Evolutionary conservation across 37 sponge, comb jelly and placozoan genomes (phyloP), one percentile per base, ranked within the genome.

Genomic region (Spongilla lacustris): DNA sequence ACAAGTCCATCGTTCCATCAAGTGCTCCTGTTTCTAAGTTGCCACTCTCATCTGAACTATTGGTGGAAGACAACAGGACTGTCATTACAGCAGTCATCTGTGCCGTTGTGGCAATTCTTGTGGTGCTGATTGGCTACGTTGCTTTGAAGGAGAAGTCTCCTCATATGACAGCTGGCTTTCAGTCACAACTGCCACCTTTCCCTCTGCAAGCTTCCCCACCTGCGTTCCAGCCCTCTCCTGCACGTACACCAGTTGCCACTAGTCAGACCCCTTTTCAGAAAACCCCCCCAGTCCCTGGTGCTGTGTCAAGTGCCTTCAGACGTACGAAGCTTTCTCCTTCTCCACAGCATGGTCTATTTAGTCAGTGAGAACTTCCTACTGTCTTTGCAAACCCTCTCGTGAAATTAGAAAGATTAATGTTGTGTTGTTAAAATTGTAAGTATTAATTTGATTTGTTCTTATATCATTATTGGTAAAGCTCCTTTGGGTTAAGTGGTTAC

Each of bases 291-390:
- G 27, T 82, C 9, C 74, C 41, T 4, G 70, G 83, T n/a, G n/a
- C n/a, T n/a, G n/a, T n/a, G 30, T 29, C 69, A 78, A 67, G 69
- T 37, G 89, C 89, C 21, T 88, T 88, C 27, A 68, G 46, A 69
- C 76, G 83, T 28, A 24, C 82, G 2, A 71, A 71, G 14, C 38
- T 67, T 71, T 88, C 89, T 36, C 78, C 83, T 30, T 81, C 89
- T 2, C 82, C 83, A 29, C 89, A 88, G 68, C 78, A 85, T 28
- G 66, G 71, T 28, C 46, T 85, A 1, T 85, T 85, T 41, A 77
- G 83, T 71, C 83, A 72, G 36, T 72, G 31, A 36, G n/a, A 0
- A 25, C 48, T 72, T 72, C 3, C 28, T 8, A 5, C 71, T 69
- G 28, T 58, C 8, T 10, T 46, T 46, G 46, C 29, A 72, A 1